phyloP scores from a whole-genome alignment of 1,140 invertebrate genomes.

The Cydia amplana region DNA sequence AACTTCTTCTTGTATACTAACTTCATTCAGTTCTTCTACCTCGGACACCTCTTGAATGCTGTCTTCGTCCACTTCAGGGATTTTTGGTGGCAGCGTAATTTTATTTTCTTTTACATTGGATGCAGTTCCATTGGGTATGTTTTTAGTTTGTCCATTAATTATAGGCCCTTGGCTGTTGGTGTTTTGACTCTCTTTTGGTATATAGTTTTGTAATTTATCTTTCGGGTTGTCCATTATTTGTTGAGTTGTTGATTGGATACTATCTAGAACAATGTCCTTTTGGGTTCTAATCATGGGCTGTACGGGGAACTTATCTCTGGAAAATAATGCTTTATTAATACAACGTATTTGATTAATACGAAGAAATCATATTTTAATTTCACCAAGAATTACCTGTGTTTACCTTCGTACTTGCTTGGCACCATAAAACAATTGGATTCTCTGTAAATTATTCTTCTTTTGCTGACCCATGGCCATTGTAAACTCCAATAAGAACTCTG shows the following conservation, averaged over 20 bases:
- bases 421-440: slow-evolving; percentile 67
- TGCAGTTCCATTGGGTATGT: background rate
- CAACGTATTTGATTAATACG: slow-evolving; percentile 24
- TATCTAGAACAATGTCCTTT: slow-evolving; percentile 32
- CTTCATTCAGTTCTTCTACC: slow-evolving; percentile 34
- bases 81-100: background rate
- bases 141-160: background rate
- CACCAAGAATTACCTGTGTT: slow-evolving; percentile 50
- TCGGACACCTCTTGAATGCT: background rate
- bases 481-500: slow-evolving; percentile 60
- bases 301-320: slow-evolving; percentile 32
- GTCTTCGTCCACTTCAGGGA: background rate
- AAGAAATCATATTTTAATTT: slow-evolving; percentile 9
- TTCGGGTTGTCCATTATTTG: background rate
- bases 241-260: background rate
- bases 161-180: background rate
- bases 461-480: slow-evolving; percentile 65
- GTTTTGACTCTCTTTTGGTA: background rate
- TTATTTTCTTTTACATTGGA: background rate
- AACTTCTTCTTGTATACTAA: slow-evolving; percentile 32
- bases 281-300: slow-evolving; percentile 15
- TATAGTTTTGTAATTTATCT: background rate
- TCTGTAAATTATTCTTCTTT: slow-evolving; percentile 52
- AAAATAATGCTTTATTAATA: slow-evolving; percentile 16
- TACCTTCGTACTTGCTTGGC: slow-evolving; percentile 61